A percentile compares a stretch with the other conserved stretches of the same genome.
Evolutionary conservation across 1,140 invertebrate genomes (phyloP).

Genomic region (Leptinotarsa undecemlineata): DNA sequence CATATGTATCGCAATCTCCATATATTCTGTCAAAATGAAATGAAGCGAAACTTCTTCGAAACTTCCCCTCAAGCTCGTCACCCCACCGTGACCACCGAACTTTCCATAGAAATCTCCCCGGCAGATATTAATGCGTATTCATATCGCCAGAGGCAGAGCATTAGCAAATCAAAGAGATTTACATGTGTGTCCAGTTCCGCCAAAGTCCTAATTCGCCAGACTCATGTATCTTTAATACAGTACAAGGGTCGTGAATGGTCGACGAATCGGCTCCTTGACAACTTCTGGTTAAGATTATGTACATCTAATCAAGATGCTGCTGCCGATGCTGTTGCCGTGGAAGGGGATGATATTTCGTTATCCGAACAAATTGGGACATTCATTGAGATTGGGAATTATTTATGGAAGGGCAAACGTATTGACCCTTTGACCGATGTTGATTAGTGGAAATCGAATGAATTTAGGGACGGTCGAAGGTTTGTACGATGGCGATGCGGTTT

Average conservation of each 20-base stretch:
- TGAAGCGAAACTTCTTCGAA: neutral
- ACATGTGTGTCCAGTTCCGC: slow-evolving; percentile 38
- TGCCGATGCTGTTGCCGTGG: neutral
- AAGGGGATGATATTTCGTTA: slow-evolving; percentile 25
- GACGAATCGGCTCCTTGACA: slow-evolving; percentile 36
- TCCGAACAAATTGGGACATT: slow-evolving; percentile 28
- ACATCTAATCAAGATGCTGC: slow-evolving; percentile 30
- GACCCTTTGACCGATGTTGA: slow-evolving; percentile 29
- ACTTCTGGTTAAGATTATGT: slow-evolving; percentile 37
- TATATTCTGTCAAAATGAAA: neutral
- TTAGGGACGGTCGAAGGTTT: slow-evolving; percentile 17
- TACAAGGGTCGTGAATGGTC: slow-evolving; percentile 36
- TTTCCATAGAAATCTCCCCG: slow-evolving; percentile 24
- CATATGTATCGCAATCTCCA: no score
- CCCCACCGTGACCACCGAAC: neutral
- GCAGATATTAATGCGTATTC: slow-evolving; percentile 43
- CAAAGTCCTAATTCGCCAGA: slow-evolving; percentile 22
- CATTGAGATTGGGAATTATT: slow-evolving; percentile 30
- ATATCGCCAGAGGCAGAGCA: slow-evolving; percentile 38
- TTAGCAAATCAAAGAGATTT: slow-evolving; percentile 44
- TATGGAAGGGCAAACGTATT: slow-evolving; percentile 31
- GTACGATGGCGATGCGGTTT: slow-evolving; percentile 18
- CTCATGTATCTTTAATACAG: slow-evolving; percentile 37
- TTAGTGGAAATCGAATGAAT: slow-evolving; percentile 31
- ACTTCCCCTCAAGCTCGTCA: neutral